These are phyloP conservation scores for Stegana nigrithorax DNA, from an alignment of 2,888 invertebrate species.

Conservation along the genomic window DNA sequence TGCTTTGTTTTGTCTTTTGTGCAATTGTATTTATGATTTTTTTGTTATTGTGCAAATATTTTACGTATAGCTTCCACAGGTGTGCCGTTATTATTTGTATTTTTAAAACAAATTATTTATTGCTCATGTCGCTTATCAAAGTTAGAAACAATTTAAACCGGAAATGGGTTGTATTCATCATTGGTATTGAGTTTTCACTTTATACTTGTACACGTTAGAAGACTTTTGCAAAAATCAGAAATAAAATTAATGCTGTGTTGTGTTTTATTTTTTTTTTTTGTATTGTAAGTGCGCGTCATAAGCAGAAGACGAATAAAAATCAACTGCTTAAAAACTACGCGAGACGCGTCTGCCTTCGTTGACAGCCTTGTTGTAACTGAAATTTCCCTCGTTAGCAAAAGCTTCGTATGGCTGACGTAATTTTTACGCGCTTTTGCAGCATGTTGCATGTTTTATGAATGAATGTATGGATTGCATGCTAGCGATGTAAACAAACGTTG, in stretches of 20 bases:
- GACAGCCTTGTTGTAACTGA: constrained; percentile 52
- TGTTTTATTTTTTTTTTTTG: constrained; percentile 30
- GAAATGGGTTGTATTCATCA: no score
- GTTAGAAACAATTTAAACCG: not conserved
- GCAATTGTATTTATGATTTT: not conserved
- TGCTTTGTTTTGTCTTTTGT: not conserved
- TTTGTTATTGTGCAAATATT: no score
- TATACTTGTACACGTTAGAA: no score
- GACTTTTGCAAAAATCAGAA: no score
- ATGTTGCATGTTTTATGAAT: constrained; percentile 52
- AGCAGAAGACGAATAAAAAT: not conserved
- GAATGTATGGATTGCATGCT: constrained; percentile 44
- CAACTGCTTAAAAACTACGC: constrained; percentile 26
- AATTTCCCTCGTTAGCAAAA: constrained; percentile 1
- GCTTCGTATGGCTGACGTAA: constrained; percentile 47
- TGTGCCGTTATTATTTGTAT: no score
- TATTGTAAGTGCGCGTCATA: not conserved
- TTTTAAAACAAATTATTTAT: not conserved
- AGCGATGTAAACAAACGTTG: no score
- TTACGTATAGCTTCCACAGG: no score
- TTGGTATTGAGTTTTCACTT: no score
- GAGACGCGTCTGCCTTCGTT: constrained; percentile 38
- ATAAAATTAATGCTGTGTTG: no score
- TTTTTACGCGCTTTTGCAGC: constrained; percentile 44
- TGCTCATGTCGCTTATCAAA: not conserved